Percentiles rank a stretch among this genome's conserved stretches.
Conservation (phyloP, 2,888 invertebrate species). For the Carcina quercana region DNA sequence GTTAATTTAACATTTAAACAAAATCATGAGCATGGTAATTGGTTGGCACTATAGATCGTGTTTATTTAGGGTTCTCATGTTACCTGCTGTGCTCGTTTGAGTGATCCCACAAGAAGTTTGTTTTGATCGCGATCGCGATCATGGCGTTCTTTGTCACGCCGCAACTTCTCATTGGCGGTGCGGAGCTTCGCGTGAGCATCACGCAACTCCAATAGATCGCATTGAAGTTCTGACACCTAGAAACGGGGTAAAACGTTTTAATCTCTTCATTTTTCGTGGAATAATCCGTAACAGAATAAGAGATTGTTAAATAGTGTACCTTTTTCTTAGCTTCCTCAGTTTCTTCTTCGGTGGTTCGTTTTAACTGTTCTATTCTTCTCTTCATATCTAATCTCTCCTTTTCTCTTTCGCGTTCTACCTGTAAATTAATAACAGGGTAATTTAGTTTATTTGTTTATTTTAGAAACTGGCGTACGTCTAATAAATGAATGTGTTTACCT, state of each 20-base stretch:
- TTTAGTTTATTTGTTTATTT: not conserved
- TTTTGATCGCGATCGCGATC: conserved; percentile 85
- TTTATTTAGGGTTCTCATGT: too few relatives aligned
- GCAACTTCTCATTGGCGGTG: conserved; percentile 92
- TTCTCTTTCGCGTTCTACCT: conserved; percentile 92
- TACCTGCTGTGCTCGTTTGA: conserved; percentile 71
- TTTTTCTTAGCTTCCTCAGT: conserved; percentile 92
- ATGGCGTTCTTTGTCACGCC: conserved; percentile 89
- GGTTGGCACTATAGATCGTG: too few relatives aligned
- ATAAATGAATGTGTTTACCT: conserved; percentile 53
- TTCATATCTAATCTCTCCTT: conserved; percentile 91
- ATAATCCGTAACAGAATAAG: too few relatives aligned
- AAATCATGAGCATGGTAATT: too few relatives aligned
- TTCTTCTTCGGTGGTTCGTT: conserved; percentile 90
- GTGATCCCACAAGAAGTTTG: conserved; percentile 58
- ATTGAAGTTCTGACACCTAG: conserved; percentile 83
- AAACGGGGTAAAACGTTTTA: too few relatives aligned
- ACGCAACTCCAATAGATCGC: conserved; percentile 89
- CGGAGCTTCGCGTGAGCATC: conserved; percentile 94
- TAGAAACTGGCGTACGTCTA: not conserved
- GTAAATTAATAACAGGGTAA: conserved; percentile 16
- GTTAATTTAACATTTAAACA: conserved; percentile 16
- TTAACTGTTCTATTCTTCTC: conserved; percentile 88
- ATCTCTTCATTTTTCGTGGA: not conserved
- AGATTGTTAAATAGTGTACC: conserved; percentile 60